A percentile compares a stretch with the other conserved stretches of the same genome.
Evolutionary conservation across 2,113 vertebrate genomes (phyloP).

Genomic region (Dolichallabes microphthalmus): DNA sequence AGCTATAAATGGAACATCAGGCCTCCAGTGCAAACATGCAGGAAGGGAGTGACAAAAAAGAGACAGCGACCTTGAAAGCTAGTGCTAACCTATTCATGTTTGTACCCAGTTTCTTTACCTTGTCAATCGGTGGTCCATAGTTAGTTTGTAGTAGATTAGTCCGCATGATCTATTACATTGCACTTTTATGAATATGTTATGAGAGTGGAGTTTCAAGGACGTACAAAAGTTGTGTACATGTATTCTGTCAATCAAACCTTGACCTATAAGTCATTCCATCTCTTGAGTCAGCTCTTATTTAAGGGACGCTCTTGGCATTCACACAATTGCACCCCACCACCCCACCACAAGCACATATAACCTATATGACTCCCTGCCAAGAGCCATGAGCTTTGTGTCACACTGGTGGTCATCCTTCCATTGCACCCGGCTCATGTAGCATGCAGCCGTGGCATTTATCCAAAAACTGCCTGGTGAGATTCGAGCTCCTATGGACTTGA

Average conservation of each 20-base stretch:
- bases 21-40: not conserved
- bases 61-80: not conserved
- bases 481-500: not conserved
- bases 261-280: slow-evolving; percentile 35
- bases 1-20: slow-evolving; percentile 51
- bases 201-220: not conserved
- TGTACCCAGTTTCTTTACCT: not conserved
- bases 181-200: not conserved
- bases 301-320: slow-evolving; percentile 34
- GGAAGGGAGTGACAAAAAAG: not conserved
- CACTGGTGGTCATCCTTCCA: slow-evolving; percentile 31
- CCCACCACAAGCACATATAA: not conserved
- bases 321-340: slow-evolving; percentile 26
- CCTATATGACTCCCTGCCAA: slow-evolving; percentile 39
- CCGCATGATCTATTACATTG: not conserved
- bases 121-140: too few relatives aligned
- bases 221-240: not conserved
- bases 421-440: slow-evolving; percentile 31
- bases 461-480: slow-evolving; percentile 2
- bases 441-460: slow-evolving; percentile 13
- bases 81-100: not conserved
- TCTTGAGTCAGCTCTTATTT: slow-evolving; percentile 42
- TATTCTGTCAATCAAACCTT: slow-evolving; percentile 20
- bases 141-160: not conserved
- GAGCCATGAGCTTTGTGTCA: slow-evolving; percentile 37